phyloP scores from a whole-genome alignment of 2,113 vertebrate genomes.

The Peromyscus maniculatus region DNA sequence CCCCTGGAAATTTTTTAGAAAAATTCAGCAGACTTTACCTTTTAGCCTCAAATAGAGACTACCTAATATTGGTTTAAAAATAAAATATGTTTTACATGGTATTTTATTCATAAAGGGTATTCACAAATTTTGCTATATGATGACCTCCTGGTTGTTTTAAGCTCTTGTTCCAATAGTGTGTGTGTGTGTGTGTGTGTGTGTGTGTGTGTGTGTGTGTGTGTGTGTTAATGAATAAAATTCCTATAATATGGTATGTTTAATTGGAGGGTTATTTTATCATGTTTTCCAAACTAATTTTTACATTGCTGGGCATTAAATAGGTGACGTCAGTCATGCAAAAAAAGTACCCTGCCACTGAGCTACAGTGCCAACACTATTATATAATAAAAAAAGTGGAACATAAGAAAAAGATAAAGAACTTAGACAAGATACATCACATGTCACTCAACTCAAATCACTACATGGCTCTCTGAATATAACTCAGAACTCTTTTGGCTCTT shows the following conservation, averaged over 20 bases:
- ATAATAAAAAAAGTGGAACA: not conserved
- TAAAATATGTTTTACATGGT: not conserved
- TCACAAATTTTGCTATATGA: not conserved
- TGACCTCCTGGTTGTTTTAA: not conserved
- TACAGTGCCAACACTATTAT: not conserved
- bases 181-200: not conserved
- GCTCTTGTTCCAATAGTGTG: not conserved
- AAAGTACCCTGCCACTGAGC: not conserved
- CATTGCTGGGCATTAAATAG: not conserved
- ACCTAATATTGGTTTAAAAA: not conserved
- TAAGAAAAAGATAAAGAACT: not conserved
- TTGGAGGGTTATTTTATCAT: not conserved
- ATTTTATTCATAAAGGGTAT: not conserved
- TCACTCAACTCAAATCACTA: not conserved
- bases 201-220: not conserved
- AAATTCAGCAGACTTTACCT: slow-evolving; percentile 54
- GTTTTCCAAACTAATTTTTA: not conserved
- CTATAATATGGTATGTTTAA: not conserved
- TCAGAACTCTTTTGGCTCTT: not conserved
- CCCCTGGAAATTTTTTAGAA: slow-evolving; percentile 21
- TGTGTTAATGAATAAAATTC: not conserved
- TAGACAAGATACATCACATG: not conserved
- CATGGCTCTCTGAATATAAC: not conserved
- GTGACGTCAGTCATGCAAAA: not conserved
- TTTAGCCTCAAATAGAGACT: slow-evolving; percentile 11